Percentiles rank a stretch among this genome's conserved stretches.
phyloP scores from a whole-genome alignment of 35 echinoderm and acorn worm genomes.

The Eucidaris tribuloides region DNA sequence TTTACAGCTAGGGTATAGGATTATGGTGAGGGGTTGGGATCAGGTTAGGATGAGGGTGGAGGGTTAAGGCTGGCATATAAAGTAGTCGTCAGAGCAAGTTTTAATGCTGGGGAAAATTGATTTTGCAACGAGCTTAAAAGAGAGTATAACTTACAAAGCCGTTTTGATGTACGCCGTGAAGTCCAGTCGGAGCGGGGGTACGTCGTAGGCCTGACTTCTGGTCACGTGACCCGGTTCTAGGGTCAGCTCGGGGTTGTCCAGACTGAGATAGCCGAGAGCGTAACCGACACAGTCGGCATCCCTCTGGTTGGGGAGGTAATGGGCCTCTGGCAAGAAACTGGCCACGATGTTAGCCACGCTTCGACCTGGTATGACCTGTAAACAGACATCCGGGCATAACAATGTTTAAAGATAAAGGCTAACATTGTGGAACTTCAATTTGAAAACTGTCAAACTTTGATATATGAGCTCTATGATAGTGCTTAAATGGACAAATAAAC shows the following conservation, averaged over 20 bases:
- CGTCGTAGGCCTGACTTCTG: conserved; percentile 60
- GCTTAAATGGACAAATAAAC: no score
- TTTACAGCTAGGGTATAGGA: no score
- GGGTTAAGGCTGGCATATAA: no score
- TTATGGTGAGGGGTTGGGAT: no score
- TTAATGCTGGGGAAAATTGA: no score
- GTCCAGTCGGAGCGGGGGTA: conserved; percentile 84
- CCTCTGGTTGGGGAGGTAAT: conserved; percentile 7
- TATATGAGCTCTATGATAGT: no score
- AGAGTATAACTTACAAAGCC: conserved; percentile 91
- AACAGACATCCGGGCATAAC: not conserved
- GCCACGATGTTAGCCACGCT: conserved; percentile 54
- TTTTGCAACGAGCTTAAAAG: no score
- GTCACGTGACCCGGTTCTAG: conserved; percentile 12
- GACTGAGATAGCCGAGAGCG: conserved; percentile 82
- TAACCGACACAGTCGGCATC: conserved; percentile 82
- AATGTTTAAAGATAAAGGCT: no score
- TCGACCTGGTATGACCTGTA: conserved; percentile 82
- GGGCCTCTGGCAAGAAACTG: conserved; percentile 48
- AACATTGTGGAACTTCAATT: no score
- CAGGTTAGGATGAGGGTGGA: no score
- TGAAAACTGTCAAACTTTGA: no score
- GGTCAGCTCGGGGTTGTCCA: conserved; percentile 30
- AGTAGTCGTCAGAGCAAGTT: no score
- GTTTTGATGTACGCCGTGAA: conserved; percentile 94